These are phyloP conservation scores for Drosophila auraria DNA, from an alignment of 1,140 invertebrate genomes.

Conservation along the genomic window DNA sequence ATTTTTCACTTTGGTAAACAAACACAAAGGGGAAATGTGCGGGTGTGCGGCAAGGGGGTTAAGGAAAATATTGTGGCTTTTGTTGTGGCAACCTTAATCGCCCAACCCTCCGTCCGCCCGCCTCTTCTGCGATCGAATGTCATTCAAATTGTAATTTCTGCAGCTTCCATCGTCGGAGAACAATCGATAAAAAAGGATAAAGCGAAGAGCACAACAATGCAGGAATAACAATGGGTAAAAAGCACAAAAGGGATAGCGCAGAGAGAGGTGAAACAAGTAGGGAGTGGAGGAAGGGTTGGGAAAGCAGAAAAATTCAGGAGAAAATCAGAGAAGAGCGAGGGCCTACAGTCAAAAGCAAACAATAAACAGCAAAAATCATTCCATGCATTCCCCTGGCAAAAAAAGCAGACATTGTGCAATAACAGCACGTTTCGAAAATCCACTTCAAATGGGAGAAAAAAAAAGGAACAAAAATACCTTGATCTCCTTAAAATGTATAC, in stretches of 20 bases:
- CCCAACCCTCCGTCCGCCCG: neutral
- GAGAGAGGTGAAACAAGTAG: slow-evolving; percentile 1
- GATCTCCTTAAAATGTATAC: neutral
- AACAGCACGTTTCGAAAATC: slow-evolving; percentile 24
- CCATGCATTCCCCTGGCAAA: slow-evolving; percentile 1
- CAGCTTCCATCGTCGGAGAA: slow-evolving; percentile 47
- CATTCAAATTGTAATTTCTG: slow-evolving; percentile 66
- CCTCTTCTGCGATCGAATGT: slow-evolving; percentile 64
- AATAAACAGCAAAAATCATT: slow-evolving; percentile 52
- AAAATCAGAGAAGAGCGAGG: slow-evolving; percentile 14
- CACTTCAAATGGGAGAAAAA: neutral
- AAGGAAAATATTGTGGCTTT: slow-evolving; percentile 59
- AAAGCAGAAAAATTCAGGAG: slow-evolving; percentile 8
- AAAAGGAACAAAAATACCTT: neutral
- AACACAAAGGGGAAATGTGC: slow-evolving; percentile 58
- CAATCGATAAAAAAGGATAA: slow-evolving; percentile 64
- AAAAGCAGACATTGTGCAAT: slow-evolving; percentile 11
- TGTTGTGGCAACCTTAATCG: slow-evolving; percentile 72
- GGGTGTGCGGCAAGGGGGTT: neutral
- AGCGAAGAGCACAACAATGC: slow-evolving; percentile 60
- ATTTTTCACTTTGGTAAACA: slow-evolving; percentile 80
- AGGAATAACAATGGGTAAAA: slow-evolving; percentile 47
- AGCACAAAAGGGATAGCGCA: slow-evolving; percentile 26
- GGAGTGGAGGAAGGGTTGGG: neutral
- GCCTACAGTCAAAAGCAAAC: slow-evolving; percentile 52